phyloP scores from a whole-genome alignment of 2,797 vertebrate species.

The Loris lydekkerianus region DNA sequence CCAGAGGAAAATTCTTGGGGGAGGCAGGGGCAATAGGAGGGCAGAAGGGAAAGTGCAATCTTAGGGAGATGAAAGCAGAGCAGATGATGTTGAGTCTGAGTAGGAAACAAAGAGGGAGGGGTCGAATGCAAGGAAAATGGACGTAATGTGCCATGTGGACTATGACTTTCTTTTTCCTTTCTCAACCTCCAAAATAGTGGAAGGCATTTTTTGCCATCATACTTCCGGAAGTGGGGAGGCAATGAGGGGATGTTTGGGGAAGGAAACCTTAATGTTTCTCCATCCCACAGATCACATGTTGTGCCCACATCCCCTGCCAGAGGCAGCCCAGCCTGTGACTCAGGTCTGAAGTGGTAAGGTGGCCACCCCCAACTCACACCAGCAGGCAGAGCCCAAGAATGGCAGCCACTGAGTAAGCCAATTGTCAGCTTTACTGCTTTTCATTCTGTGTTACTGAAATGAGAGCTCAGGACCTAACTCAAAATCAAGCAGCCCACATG shows the following conservation, averaged over 20 bases:
- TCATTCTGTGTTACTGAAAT: neutral
- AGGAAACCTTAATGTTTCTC: neutral
- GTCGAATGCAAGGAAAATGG: neutral
- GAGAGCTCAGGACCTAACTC: neutral
- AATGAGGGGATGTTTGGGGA: neutral
- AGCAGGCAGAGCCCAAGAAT: neutral
- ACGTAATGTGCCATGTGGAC: neutral
- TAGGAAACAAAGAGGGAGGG: neutral
- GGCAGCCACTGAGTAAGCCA: neutral
- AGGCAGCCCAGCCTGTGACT: slow-evolving; percentile 55
- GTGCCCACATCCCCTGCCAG: slow-evolving; percentile 42
- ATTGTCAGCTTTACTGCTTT: neutral
- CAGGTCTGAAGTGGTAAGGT: neutral
- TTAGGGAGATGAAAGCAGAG: neutral
- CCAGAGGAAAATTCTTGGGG: neutral
- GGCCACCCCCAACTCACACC: neutral
- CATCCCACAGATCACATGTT: slow-evolving; percentile 52
- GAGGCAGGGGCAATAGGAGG: neutral
- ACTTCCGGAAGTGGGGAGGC: neutral
- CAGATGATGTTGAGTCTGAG: neutral
- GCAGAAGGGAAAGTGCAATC: neutral
- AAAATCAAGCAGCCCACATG: neutral
- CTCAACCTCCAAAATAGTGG: neutral
- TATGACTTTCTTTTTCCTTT: neutral
- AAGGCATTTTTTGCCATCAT: neutral